Percentiles rank a stretch among this genome's conserved stretches.
Evolutionary conservation across 2,113 vertebrate genomes (phyloP).

Genomic region (Colistium nudipinnis): DNA sequence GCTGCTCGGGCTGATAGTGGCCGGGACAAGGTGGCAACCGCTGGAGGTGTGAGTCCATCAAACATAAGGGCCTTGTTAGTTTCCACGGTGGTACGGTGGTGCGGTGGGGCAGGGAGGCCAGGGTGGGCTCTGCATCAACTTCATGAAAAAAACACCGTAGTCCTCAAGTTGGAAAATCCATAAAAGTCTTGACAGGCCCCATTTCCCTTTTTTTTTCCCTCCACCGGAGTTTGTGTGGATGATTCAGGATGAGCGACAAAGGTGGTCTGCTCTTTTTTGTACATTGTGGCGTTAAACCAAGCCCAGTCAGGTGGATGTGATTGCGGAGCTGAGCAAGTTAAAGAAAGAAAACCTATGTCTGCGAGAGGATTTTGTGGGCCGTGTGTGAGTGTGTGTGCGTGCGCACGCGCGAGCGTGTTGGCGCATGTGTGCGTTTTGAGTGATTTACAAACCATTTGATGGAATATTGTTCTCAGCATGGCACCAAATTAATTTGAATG

Average conservation of each 20-base stretch:
- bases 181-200: slow-evolving; percentile 51
- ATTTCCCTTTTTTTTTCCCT: slow-evolving; percentile 50
- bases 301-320: not conserved
- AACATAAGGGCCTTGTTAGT: slow-evolving; percentile 70
- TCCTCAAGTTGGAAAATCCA: slow-evolving; percentile 38
- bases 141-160: slow-evolving; percentile 63
- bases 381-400: not conserved
- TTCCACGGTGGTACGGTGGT: slow-evolving; percentile 32
- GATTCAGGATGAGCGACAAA: slow-evolving; percentile 14
- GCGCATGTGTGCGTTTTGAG: not conserved
- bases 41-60: slow-evolving; percentile 68
- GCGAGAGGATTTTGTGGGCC: no score
- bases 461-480: slow-evolving; percentile 70
- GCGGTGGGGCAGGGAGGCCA: not conserved
- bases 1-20: slow-evolving; percentile 7
- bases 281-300: slow-evolving; percentile 30
- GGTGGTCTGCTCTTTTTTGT: slow-evolving; percentile 37
- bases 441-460: slow-evolving; percentile 67
- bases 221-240: slow-evolving; percentile 38
- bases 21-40: slow-evolving; percentile 30
- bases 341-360: no score
- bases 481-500: slow-evolving; percentile 70
- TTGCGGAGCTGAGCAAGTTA: slow-evolving; percentile 9
- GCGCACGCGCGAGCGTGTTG: not conserved
- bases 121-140: slow-evolving; percentile 36